Conservation (phyloP, 1,140 invertebrate species). For the Drosophila kikkawai region DNA sequence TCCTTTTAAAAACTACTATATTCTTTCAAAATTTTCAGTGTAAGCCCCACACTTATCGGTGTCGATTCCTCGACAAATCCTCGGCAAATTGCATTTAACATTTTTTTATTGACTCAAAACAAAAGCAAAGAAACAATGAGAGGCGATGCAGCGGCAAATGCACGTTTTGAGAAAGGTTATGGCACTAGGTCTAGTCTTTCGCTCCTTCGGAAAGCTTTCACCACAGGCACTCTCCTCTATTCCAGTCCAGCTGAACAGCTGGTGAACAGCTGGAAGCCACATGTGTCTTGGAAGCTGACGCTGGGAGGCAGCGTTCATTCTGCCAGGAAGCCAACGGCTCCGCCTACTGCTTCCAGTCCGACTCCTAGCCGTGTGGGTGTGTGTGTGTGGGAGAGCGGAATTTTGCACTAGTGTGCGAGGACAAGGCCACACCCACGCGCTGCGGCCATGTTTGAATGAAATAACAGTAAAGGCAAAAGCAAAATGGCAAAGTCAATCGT, state of each 20-base stretch:
- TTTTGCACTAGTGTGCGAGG: constrained; percentile 32
- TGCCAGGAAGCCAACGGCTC: constrained; percentile 55
- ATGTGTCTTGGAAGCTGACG: constrained; percentile 42
- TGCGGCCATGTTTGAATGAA: constrained; percentile 84
- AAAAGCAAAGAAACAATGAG: not conserved
- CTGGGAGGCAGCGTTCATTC: constrained; percentile 62
- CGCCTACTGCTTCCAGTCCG: constrained; percentile 59
- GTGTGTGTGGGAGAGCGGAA: constrained; percentile 19
- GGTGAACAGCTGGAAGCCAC: constrained; percentile 66
- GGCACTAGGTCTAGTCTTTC: constrained; percentile 1
- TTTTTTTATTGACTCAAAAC: constrained; percentile 38
- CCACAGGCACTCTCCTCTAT: constrained; percentile 45
- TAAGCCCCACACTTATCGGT: not conserved
- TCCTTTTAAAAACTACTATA: no score
- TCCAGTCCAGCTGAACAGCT: constrained; percentile 60
- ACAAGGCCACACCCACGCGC: constrained; percentile 84
- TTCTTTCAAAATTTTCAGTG: not conserved
- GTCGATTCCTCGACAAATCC: constrained; percentile 10
- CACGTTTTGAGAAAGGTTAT: constrained; percentile 30
- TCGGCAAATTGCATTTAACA: constrained; percentile 21
- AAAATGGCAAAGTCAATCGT: constrained; percentile 50
- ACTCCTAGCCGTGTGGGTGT: constrained; percentile 28
- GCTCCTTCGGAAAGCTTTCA: constrained; percentile 53
- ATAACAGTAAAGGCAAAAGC: constrained; percentile 59
- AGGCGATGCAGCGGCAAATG: constrained; percentile 13